Conservation (phyloP, 2,797 vertebrate genomes). For the Enteromius thamalakanensis region DNA sequence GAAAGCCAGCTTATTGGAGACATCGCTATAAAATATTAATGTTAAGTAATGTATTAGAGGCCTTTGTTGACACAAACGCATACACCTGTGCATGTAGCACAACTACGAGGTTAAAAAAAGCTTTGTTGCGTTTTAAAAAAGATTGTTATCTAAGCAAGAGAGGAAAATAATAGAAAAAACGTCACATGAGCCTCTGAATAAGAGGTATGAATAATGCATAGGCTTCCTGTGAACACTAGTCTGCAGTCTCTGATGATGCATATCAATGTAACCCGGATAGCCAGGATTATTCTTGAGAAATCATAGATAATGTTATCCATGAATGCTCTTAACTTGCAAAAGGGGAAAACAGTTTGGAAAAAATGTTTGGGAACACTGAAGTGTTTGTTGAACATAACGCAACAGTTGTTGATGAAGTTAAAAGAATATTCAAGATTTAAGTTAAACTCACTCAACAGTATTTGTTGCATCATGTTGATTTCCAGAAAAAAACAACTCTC, state of each 20-base stretch:
- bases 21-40: conserved; percentile 88
- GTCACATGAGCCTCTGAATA: conserved; percentile 58
- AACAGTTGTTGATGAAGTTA: background rate
- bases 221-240: conserved; percentile 58
- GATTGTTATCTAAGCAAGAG: conserved; percentile 61
- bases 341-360: too few species aligned
- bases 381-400: background rate
- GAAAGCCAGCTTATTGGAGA: conserved; percentile 73
- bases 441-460: background rate
- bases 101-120: conserved; percentile 36
- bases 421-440: background rate
- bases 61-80: conserved; percentile 29
- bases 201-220: conserved; percentile 65
- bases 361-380: background rate
- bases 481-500: background rate
- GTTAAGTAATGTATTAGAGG: conserved; percentile 58
- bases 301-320: conserved; percentile 34
- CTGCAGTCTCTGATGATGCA: conserved; percentile 53
- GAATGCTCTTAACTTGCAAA: conserved; percentile 10
- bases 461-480: background rate
- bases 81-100: conserved; percentile 54
- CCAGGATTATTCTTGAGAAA: conserved; percentile 32
- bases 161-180: conserved; percentile 61
- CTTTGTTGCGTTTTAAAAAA: conserved; percentile 59
- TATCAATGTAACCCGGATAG: conserved; percentile 52